These are phyloP conservation scores for Melipona beecheii DNA, from an alignment of 2,888 invertebrate genomes.

Conservation along the genomic window DNA sequence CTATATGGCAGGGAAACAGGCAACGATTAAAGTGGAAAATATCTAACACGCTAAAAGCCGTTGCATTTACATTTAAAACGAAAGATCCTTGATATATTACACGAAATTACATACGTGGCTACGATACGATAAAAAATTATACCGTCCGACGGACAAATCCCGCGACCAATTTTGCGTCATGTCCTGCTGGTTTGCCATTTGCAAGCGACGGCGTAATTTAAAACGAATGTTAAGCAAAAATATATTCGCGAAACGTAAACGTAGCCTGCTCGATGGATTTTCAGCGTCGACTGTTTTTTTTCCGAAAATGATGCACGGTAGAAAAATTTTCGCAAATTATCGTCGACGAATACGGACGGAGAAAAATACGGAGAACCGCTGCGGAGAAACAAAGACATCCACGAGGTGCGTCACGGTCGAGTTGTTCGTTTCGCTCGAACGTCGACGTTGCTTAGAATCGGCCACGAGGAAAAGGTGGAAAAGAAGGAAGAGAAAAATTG, in stretches of 20 bases:
- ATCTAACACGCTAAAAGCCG: neutral
- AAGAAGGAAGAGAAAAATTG: slow-evolving; percentile 53
- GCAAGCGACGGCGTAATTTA: neutral
- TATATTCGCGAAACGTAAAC: neutral
- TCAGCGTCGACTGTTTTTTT: neutral
- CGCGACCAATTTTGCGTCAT: neutral
- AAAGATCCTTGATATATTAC: neutral
- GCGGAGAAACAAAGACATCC: slow-evolving; percentile 52
- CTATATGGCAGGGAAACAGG: too few species aligned
- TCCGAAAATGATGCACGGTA: neutral
- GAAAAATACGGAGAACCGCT: neutral
- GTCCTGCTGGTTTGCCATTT: neutral
- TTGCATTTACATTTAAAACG: neutral
- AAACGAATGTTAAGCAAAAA: neutral
- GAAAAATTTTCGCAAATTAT: slow-evolving; percentile 1
- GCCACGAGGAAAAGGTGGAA: neutral
- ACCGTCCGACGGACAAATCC: neutral
- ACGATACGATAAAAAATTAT: neutral
- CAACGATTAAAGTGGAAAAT: neutral
- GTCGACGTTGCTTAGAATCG: slow-evolving; percentile 47
- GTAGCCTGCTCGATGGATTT: neutral
- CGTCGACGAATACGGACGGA: neutral
- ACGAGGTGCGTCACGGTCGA: slow-evolving; percentile 50
- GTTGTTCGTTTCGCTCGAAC: slow-evolving; percentile 58
- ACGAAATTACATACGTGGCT: neutral